Evolutionary conservation across 1,140 invertebrate genomes (phyloP), one percentile per base, ranked within the genome.

Genomic region (Rhagoletis zephyria): DNA sequence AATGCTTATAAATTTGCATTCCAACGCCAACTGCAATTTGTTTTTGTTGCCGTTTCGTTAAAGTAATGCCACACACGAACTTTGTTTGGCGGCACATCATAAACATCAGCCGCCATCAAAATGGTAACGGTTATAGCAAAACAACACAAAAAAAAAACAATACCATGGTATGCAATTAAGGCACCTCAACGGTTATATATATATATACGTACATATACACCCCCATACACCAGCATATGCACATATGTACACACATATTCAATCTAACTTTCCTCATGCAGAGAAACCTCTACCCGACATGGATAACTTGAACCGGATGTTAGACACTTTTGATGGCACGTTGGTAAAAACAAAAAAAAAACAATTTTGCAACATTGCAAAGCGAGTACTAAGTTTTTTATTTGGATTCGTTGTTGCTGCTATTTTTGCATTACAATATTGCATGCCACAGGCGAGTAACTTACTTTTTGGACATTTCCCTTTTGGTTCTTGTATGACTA

Each of bases 391-490:
- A 77, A 51, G n/a, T 51, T 51, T 45, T 77, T 74, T 42, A 10
- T 7, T 3, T 0, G 30, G 45, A 14, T 12, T 14, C 10, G 14
- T 12, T 81, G 48, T 81, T 56, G 45, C 56, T 81, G n/a, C 45
- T 81, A 16, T 59, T 81, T 19, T 7, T n/a, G 14, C 16, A 81
- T 56, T 81, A 48, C 74, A 63, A 61, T 42, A 48, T 85, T 85
- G 85, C 85, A 85, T 85, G 85, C 85, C 60, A 85, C 56, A 85
- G 63, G 85, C 85, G 3, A 85, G 56, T 85, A 85, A 85, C 74
- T 81, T 81, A 81, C n/a, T 51, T 81, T 81, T 81, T 81, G 48
- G 85, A 85, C 60, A 85, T 85, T 63, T 85, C 85, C 85, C 59
- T 85, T 85, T 85, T 63, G 30, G 30, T 16, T 5, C 42, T 60